Evolutionary conservation across 2,113 vertebrate genomes (phyloP).

Genomic region (Forbesichthys agassizii): DNA sequence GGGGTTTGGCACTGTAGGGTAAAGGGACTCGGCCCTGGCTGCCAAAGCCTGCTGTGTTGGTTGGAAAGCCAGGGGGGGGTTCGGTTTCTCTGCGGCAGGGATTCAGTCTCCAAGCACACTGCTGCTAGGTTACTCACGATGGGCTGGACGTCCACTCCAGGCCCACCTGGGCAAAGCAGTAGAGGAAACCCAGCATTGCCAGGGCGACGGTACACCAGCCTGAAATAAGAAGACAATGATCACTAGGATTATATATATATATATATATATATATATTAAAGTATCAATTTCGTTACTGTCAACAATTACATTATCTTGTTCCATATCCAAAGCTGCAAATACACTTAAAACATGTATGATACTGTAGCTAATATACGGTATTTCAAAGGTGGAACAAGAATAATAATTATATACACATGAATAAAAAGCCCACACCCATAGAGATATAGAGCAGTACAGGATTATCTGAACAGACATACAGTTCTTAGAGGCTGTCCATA

Average conservation of each 20-base stretch:
- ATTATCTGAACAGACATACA: no score
- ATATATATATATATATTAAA: not conserved
- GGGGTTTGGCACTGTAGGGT: not conserved
- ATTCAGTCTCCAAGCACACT: slow-evolving; percentile 32
- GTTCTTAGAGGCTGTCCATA: no score
- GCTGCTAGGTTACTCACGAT: slow-evolving; percentile 60
- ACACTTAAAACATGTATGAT: no score
- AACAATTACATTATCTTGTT: no score
- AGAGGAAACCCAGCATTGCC: slow-evolving; percentile 75
- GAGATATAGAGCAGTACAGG: no score
- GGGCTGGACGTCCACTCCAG: slow-evolving; percentile 68
- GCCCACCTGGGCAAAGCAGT: slow-evolving; percentile 80
- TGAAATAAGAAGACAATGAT: slow-evolving; percentile 38
- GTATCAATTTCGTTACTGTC: no score
- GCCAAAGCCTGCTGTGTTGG: slow-evolving; percentile 39
- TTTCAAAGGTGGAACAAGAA: no score
- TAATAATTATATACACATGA: no score
- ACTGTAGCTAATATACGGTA: no score
- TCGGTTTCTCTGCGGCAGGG: slow-evolving; percentile 19
- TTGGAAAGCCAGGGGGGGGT: slow-evolving; percentile 14
- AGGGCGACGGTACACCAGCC: slow-evolving; percentile 69
- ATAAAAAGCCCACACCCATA: no score
- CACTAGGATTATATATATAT: not conserved
- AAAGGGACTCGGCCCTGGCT: slow-evolving; percentile 43
- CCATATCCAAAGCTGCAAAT: no score